Evolutionary conservation across 2,888 invertebrate genomes (phyloP).

Genomic region (Seira musarum): DNA sequence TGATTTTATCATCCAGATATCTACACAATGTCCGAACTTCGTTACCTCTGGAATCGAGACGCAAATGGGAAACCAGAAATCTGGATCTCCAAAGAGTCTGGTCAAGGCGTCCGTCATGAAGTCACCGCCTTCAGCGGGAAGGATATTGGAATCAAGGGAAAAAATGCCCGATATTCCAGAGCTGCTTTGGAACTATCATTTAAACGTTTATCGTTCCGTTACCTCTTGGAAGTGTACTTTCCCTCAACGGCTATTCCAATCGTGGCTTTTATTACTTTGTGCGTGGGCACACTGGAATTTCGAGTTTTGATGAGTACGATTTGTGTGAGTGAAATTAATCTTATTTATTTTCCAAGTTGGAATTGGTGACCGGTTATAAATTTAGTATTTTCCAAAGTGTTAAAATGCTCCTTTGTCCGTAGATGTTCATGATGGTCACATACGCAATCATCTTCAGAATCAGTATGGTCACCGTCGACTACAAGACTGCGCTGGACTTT

Average conservation of each 20-base stretch:
- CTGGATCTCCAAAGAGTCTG: conserved; percentile 34
- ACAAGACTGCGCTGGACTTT: conserved; percentile 66
- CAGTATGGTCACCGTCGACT: conserved; percentile 60
- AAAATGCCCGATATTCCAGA: conserved; percentile 23
- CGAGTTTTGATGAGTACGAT: conserved; percentile 57
- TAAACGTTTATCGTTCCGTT: conserved; percentile 56
- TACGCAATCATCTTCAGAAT: conserved; percentile 50
- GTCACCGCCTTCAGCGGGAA: conserved; percentile 33
- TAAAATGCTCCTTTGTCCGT: neutral
- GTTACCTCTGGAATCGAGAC: conserved; percentile 14
- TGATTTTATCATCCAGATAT: no score
- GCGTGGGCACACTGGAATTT: conserved; percentile 51
- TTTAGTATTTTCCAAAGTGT: neutral
- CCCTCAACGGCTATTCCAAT: conserved; percentile 59
- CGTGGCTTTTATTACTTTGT: conserved; percentile 61
- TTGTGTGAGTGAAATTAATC: conserved; percentile 36
- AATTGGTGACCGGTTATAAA: no score
- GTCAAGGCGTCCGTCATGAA: conserved; percentile 42
- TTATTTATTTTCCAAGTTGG: neutral
- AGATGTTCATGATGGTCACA: conserved; percentile 59
- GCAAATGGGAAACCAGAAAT: conserved; percentile 21
- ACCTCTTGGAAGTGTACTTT: conserved; percentile 63
- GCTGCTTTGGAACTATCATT: conserved; percentile 53
- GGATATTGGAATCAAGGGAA: conserved; percentile 1
- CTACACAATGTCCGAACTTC: no score